A percentile compares a stretch with the other conserved stretches of the same genome.
These are phyloP conservation scores for Metalampra italica DNA, from an alignment of 2,888 invertebrate species.

Conservation along the genomic window DNA sequence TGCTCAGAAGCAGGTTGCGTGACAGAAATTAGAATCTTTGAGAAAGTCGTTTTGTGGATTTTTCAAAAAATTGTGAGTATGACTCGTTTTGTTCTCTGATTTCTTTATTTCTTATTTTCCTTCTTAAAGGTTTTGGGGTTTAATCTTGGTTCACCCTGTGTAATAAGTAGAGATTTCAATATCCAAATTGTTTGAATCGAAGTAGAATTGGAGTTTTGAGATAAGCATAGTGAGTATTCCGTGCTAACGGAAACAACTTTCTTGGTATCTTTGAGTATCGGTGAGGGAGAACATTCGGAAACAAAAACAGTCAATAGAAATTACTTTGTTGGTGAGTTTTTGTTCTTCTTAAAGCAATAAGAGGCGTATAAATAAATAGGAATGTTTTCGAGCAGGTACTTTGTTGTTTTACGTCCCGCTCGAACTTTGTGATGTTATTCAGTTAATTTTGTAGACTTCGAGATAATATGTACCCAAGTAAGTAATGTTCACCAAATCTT, in stretches of 20 bases:
- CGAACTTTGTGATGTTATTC: neutral
- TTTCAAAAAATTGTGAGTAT: no score
- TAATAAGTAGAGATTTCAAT: no score
- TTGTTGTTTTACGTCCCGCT: neutral
- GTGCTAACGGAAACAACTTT: neutral
- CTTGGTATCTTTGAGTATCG: neutral
- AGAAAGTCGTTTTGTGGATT: no score
- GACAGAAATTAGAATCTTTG: no score
- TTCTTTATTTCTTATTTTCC: no score
- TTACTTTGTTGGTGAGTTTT: conserved; percentile 1
- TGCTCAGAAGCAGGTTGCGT: no score
- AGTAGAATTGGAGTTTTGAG: no score
- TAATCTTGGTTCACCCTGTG: no score
- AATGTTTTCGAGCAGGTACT: neutral
- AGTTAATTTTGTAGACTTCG: neutral
- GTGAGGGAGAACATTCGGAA: neutral
- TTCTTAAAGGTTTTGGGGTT: no score
- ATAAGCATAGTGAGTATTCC: neutral
- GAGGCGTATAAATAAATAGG: neutral
- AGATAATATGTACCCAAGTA: no score
- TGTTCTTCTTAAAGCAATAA: neutral
- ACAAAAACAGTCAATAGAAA: conserved; percentile 1
- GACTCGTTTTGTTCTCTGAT: no score
- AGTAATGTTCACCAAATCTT: no score
- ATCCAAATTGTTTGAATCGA: neutral